These are phyloP conservation scores for Dipodomys spectabilis DNA, from an alignment of 2,113 vertebrate genomes.

Conservation along the genomic window DNA sequence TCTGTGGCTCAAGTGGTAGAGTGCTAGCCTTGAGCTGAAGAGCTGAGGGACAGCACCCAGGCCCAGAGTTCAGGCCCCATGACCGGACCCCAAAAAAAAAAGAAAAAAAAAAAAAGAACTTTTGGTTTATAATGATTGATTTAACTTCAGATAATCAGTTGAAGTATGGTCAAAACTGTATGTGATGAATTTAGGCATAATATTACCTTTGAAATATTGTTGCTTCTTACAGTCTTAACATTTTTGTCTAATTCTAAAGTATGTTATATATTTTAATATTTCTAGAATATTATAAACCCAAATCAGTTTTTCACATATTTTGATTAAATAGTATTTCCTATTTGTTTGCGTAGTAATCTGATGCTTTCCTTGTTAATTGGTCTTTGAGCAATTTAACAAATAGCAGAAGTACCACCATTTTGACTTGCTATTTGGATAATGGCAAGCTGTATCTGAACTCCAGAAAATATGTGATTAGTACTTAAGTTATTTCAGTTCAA, in stretches of 20 bases:
- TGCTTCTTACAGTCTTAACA: slow-evolving; percentile 36
- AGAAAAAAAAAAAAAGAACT: slow-evolving; percentile 27
- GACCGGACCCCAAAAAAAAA: too few species aligned
- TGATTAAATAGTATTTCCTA: slow-evolving; percentile 36
- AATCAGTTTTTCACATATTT: slow-evolving; percentile 37
- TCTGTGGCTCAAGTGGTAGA: too few species aligned
- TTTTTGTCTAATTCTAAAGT: neutral
- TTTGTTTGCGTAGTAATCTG: slow-evolving; percentile 10
- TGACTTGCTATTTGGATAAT: slow-evolving; percentile 38
- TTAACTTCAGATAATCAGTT: slow-evolving; percentile 31
- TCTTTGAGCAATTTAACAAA: slow-evolving; percentile 55
- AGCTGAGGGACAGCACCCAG: too few species aligned
- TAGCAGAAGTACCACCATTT: slow-evolving; percentile 47
- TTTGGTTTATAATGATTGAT: slow-evolving; percentile 7
- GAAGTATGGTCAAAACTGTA: slow-evolving; percentile 7
- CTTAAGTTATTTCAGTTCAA: slow-evolving; percentile 30
- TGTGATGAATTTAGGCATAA: neutral
- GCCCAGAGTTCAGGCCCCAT: too few species aligned
- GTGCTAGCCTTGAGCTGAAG: too few species aligned
- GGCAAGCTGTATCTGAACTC: slow-evolving; percentile 17
- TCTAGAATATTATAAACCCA: slow-evolving; percentile 1
- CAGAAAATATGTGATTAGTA: slow-evolving; percentile 39
- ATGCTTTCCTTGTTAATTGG: slow-evolving; percentile 45
- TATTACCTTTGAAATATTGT: slow-evolving; percentile 14
- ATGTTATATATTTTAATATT: slow-evolving; percentile 33